These are phyloP conservation scores for Okapia johnstoni DNA, from an alignment of 2,113 vertebrate genomes.

Conservation along the genomic window DNA sequence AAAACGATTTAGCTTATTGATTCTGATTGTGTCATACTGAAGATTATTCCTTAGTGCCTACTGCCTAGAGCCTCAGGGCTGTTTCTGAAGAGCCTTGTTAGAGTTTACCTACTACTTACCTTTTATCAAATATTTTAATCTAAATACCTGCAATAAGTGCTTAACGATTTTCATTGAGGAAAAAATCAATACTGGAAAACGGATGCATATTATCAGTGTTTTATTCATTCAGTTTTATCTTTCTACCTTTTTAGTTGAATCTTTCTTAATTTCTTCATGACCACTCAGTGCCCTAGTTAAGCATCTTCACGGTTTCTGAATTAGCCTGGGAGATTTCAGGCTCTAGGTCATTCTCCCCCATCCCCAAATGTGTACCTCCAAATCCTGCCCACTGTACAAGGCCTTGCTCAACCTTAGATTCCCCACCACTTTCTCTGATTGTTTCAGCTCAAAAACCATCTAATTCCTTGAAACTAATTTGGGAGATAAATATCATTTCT, in stretches of 20 bases:
- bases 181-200: not conserved
- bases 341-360: not conserved
- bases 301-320: not conserved
- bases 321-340: not conserved
- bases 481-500: not conserved
- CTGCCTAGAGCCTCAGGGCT: not conserved
- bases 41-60: not conserved
- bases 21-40: not conserved
- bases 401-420: not conserved
- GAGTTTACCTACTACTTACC: not conserved
- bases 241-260: not conserved
- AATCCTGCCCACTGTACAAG: not conserved
- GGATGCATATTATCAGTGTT: not conserved
- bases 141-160: not conserved
- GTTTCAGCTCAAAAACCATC: not conserved
- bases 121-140: not conserved
- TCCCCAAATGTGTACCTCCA: not conserved
- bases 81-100: not conserved
- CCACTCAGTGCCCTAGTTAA: not conserved
- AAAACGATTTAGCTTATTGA: not conserved
- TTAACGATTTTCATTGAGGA: not conserved
- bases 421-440: not conserved
- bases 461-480: not conserved
- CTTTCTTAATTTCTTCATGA: not conserved
- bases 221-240: not conserved